Conservation (phyloP, 2,888 invertebrate genomes). For the Rhagonycha fulva region DNA sequence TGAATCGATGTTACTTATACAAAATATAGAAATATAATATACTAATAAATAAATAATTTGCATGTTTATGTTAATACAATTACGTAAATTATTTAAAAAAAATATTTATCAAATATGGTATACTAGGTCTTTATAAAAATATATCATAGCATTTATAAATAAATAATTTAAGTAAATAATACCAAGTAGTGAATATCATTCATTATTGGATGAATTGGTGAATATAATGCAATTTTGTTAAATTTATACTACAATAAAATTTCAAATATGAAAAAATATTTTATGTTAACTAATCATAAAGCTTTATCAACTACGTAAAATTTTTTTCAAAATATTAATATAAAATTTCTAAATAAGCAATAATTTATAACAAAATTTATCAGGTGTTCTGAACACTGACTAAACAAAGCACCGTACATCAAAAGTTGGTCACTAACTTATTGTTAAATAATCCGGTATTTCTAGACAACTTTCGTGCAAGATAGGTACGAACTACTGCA, state of each 20-base stretch:
- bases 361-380: constrained; percentile 5
- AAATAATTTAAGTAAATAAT: too few relatives aligned
- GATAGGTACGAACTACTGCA: too few relatives aligned
- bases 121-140: too few relatives aligned
- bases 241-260: not conserved
- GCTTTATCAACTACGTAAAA: not conserved
- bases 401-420: constrained; percentile 26
- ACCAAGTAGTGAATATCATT: too few relatives aligned
- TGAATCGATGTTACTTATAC: not conserved
- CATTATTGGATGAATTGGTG: too few relatives aligned
- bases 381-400: constrained; percentile 14
- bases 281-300: not conserved
- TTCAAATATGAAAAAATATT: not conserved
- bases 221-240: not conserved
- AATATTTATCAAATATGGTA: too few relatives aligned
- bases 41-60: too few relatives aligned
- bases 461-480: not conserved
- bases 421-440: constrained; percentile 45
- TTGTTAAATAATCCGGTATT: constrained; percentile 25
- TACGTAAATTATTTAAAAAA: too few relatives aligned
- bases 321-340: too few relatives aligned
- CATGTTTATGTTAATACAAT: too few relatives aligned
- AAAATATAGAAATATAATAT: not conserved
- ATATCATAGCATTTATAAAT: too few relatives aligned
- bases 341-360: not conserved